Evolutionary conservation across 2,113 vertebrate species (phyloP), one percentile per base, ranked within the genome.

Genomic region (Cinclus cinclus): DNA sequence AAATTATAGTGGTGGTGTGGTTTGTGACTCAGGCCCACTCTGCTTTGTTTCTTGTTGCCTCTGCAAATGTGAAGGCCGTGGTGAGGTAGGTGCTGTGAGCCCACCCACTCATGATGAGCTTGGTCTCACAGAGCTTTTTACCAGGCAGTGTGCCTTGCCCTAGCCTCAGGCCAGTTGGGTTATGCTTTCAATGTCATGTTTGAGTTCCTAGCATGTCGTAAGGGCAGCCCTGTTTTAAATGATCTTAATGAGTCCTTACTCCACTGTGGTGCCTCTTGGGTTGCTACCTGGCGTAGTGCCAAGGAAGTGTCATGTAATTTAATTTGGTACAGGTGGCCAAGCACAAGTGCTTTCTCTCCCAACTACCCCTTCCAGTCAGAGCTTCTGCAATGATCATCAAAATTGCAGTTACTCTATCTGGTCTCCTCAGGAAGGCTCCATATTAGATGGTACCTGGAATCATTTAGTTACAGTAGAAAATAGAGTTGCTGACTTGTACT

Each of bases 51-150:
- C 3, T 2, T 5, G 27, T 33, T 20, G 3, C 9, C 42, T 24
- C 20, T 9, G 60, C 39, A 39, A 64, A 33, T 1, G 2, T 8
- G 3, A 18, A 25, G 41, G 63, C 67, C 3, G 1, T 9, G 30
- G 79, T 27, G n/a, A 23, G 49, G 22, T 27, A 30, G 10, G 14
- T 23, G 15, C 69, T 1, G 0, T 11, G 17, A 56, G 27, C 9
- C 15, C 23, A 2, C 30, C 6, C 0, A 2, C 25, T 44, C 6
- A 0, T 3, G 16, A 14, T 7, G 1, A 23, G 33, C 35, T 58
- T 31, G 24, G 13, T 28, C 33, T 52, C 50, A 23, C 8, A 9
- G 7, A 16, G 24, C 14, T 30, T 56, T 15, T 24, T 2, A 39
- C 21, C 16, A 14, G 49, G 10, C 23, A 14, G 27, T 6, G 8